Evolutionary conservation across 2,888 invertebrate genomes (phyloP), one percentile per base, ranked within the genome.

Genomic region (Nowickia ferox): DNA sequence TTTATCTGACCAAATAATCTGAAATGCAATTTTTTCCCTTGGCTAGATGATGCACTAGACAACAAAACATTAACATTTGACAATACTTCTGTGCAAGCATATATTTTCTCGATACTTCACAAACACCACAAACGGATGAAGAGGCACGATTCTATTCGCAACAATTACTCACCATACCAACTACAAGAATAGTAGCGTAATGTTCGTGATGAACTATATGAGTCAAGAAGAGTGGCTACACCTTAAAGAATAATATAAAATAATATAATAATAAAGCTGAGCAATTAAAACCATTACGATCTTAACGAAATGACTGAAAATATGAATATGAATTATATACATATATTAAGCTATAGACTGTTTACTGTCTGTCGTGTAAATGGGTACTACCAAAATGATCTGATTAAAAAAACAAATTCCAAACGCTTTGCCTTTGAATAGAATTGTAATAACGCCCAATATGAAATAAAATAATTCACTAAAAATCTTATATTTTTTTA

Each of bases 141-240:
- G 42, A 61, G 15, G 51, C 11, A 51, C n/a, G 59, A 19, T 30
- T 19, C 38, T 71, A 46, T 40, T n/a, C n/a, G 22, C 30, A 38
- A 22, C 30, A 30, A 9, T 30, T 68, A 81, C 81, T 81, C 81
- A 81, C 81, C 81, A 75, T 53, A 81, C 81, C 81, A 81, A 38
- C 81, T 81, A 75, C 81, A 81, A 53, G 81, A 81, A 48, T 68
- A 81, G 19, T 75, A 81, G 13, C 81, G 75, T 61, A 75, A 75
- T 19, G 75, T 75, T 38, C 68, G 68, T 10, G 75, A 79, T 46
- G 71, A 65, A 44, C 63, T 63, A 15, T 53, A 81, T 5, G 81
- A 19, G 53, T 81, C 81, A 17, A 61, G 46, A 44, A 75, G 53
- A 44, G 74, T 81, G n/a, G 81, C 75, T 75, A 81, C 68, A 75